These are phyloP conservation scores for Zalophus californianus DNA, from an alignment of 2,797 vertebrate genomes.

Conservation along the genomic window DNA sequence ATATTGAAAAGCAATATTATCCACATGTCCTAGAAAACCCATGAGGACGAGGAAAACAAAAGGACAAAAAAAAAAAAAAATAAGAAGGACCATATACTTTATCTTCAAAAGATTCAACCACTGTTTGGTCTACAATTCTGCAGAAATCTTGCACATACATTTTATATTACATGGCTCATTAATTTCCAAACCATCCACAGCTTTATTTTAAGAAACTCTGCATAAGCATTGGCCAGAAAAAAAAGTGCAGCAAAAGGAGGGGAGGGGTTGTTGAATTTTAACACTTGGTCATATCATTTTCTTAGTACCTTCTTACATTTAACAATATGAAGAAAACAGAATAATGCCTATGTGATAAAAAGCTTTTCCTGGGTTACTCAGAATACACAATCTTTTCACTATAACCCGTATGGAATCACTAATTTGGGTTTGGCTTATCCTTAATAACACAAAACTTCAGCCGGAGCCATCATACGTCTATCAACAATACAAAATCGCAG, in stretches of 20 bases:
- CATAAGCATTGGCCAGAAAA: not conserved
- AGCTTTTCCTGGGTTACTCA: not conserved
- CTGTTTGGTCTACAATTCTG: not conserved
- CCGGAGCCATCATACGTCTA: not conserved
- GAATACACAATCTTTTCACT: not conserved
- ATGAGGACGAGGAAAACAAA: constrained; percentile 30
- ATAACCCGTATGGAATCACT: not conserved
- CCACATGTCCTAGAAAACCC: constrained; percentile 5
- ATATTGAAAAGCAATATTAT: constrained; percentile 68
- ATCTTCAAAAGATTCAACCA: constrained; percentile 1
- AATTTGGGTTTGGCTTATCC: constrained; percentile 17
- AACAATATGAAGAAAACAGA: not conserved
- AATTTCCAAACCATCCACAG: constrained; percentile 38
- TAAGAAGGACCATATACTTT: not conserved
- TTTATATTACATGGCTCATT: constrained; percentile 44
- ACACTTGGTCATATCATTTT: not conserved
- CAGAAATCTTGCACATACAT: not conserved
- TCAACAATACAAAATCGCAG: not conserved
- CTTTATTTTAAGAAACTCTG: constrained; percentile 39
- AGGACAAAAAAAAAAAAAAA: not conserved
- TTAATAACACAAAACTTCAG: constrained; percentile 48
- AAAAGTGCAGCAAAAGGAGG: not conserved
- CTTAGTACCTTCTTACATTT: not conserved
- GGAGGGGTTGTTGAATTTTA: not conserved
- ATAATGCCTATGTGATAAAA: not conserved